Evolutionary conservation across 35 echinoderm and acorn worm species (phyloP).

Genomic region (Apostichopus parvimensis): DNA sequence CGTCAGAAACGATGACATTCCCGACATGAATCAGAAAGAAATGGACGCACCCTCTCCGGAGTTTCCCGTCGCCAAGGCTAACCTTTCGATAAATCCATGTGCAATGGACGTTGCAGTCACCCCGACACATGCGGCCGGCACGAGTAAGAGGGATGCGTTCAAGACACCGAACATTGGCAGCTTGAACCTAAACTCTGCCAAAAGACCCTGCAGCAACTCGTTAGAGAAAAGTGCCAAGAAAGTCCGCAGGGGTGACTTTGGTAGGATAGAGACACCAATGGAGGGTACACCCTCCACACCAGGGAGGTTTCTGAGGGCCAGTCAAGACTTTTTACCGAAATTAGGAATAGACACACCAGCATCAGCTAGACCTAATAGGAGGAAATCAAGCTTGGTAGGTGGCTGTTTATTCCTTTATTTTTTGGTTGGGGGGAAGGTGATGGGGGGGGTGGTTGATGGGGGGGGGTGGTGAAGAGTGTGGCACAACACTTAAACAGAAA

Average conservation of each 20-base stretch:
- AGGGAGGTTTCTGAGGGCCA: constrained; percentile 57
- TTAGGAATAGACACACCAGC: constrained; percentile 55
- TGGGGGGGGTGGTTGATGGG: no score
- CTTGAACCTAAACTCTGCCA: constrained; percentile 30
- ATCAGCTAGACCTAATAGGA: neutral
- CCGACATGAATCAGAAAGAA: neutral
- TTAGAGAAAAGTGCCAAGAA: constrained; percentile 15
- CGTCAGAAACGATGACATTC: neutral
- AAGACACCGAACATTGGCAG: constrained; percentile 29
- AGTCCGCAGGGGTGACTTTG: neutral
- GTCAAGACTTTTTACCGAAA: constrained; percentile 58
- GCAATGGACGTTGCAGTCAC: constrained; percentile 21
- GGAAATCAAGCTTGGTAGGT: constrained; percentile 89
- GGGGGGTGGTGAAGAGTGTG: no score
- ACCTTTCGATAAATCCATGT: neutral
- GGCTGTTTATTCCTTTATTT: no score
- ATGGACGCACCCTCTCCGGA: constrained; percentile 1
- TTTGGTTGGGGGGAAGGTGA: no score
- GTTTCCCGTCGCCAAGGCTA: neutral
- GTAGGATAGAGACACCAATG: neutral
- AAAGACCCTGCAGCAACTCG: constrained; percentile 27
- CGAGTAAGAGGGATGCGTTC: neutral
- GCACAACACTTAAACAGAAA: no score
- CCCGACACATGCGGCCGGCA: neutral
- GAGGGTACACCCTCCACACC: constrained; percentile 53